Base-by-base conservation (phyloP, 2,888 invertebrate genomes). In the Ceriagrion tenellum region DNA sequence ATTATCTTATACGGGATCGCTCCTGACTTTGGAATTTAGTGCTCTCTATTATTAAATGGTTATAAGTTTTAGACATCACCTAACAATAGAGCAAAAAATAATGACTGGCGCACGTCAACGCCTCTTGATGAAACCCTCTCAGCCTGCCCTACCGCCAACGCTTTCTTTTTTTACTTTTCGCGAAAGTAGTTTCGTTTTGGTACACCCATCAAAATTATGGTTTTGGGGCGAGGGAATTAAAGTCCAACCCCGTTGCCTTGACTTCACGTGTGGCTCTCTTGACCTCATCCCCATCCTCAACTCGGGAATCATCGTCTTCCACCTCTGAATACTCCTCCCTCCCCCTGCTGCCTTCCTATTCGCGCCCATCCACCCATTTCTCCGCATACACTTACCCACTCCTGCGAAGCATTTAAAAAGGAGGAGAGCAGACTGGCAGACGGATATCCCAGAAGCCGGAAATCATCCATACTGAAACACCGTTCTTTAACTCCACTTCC, bases 391-490 rank as follows among this genome's bases (percentile, higher is more conserved):
- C 69, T 47, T 69, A 40, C 35, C n/a, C 93, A 26, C 63, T 93
- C 47, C 59, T 35, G 13, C 74, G 59, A 93, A 59, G 26, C 59
- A 93, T 55, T 93, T 47, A 69, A 93, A 93, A 74, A 35, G 47
- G 74, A 30, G 93, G 40, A 69, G 47, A 18, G 69, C 69, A 35
- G 93, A 63, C 56, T 4, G 93, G 69, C 63, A 35, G 93, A 81
- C 81, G 81, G 30, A 93, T 74, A 23, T 93, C 93, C 93, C 93
- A 69, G 93, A 55, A 93, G 93, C 74, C 93, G 74, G 93, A 93
- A 93, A 93, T 69, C 93, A 93, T 93, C 69, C 93, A 93, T 93
- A 93, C 69, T 69, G 69, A 93, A 74, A 93, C 93, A 93, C 93
- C 93, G 69, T 69, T 93, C 69, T 93, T 93, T 55, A 74, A 63